Conservation (phyloP, 2,888 invertebrate genomes). For the Gymnosoma rotundatum region DNA sequence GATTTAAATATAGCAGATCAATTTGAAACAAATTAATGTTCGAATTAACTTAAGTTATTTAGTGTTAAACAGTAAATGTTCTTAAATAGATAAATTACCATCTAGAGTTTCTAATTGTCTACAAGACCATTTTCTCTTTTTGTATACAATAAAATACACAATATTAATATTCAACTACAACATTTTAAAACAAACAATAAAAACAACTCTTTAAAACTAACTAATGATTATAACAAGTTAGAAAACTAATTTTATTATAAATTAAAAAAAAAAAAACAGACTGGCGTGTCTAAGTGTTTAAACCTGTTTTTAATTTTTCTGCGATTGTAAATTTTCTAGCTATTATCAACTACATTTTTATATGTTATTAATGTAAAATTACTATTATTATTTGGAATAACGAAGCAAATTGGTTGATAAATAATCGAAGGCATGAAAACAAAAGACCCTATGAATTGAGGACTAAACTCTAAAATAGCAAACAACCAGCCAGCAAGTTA, state of each 20-base stretch:
- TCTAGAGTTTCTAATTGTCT: constrained; percentile 18
- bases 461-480: neutral
- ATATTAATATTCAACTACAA: constrained; percentile 2
- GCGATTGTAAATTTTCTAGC: neutral
- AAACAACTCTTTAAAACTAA: constrained; percentile 40
- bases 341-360: constrained; percentile 30
- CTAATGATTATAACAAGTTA: constrained; percentile 34
- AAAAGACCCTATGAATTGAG: constrained; percentile 13
- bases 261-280: neutral
- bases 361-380: constrained; percentile 25
- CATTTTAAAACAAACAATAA: neutral
- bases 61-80: neutral
- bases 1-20: neutral
- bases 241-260: constrained; percentile 13
- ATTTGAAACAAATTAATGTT: constrained; percentile 7
- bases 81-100: neutral
- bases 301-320: constrained; percentile 50
- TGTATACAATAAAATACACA: neutral
- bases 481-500: neutral
- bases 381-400: constrained; percentile 33
- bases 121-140: neutral
- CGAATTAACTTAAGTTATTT: neutral
- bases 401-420: constrained; percentile 16
- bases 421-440: neutral
- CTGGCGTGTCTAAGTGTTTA: constrained; percentile 25